Base-by-base conservation (phyloP, 1,140 invertebrate species). In the Halictus rubicundus region DNA sequence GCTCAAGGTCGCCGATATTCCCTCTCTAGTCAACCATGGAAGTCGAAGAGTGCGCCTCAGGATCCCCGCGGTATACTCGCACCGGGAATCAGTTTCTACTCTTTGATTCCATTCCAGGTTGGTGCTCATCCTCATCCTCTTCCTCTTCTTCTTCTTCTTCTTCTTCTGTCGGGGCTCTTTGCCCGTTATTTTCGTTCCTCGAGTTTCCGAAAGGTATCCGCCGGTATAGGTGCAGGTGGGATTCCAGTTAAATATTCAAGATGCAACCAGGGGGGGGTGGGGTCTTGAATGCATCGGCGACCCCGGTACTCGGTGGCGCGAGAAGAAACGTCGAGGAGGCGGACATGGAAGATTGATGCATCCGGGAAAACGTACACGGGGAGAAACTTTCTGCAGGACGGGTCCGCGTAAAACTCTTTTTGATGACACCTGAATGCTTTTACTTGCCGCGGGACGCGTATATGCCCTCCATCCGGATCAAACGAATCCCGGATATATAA, bases 221-320 rank as follows among this genome's bases (percentile, higher is more conserved):
- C 32, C 76, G 75, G n/a, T n/a, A 71, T 78, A 78, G 68, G 66
- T 72, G 21, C 68, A 68, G 61, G 52, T 57, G 75, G 76, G 68
- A 78, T 72, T 77, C 54, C 9, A 32, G 52, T 81, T 78, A 78
- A 81, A 81, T 78, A 81, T 81, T 81, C 75, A 81, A n/a, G 21
- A 42, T 21, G 37, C 52, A 32, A 49, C 21, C 5, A 5, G 32
- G 32, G 32, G 32, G 27, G 27, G 27, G 19, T 32, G 32, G 61
- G 72, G 66, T 57, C 27, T 68, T 27, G 39, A 78, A 46, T 19
- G 27, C 32, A 27, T 72, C 52, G 42, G 10, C 23, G 42, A 25
- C 16, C 14, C 32, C 54, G 21, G 21, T 7, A 32, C 27, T 42
- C 54, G 49, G 5, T n/a, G 2, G 27, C 10, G n/a, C 25, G 54